Evolutionary conservation across 2,113 vertebrate species (phyloP), one percentile per base, ranked within the genome.

Genomic region (Aepyceros melampus): DNA sequence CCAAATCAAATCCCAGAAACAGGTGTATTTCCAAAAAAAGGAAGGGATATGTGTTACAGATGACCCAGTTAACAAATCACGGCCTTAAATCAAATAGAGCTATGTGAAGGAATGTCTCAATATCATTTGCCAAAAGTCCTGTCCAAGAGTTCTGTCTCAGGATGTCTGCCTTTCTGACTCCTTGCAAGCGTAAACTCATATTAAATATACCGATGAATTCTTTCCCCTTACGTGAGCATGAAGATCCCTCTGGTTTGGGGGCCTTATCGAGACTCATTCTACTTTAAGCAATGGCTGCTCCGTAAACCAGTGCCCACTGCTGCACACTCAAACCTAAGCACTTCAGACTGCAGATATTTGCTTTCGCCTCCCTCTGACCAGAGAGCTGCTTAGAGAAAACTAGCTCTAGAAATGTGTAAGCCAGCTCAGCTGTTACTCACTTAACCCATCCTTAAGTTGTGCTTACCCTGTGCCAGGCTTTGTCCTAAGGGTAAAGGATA

Each of bases 1-100:
- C 97, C 97, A 97, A 98, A 97, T 87, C 95, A 96, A 98, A 98
- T 97, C 89, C 88, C 76, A 98, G 97, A 97, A 97, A 97, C 97
- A 98, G 98, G 97, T 98, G 93, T 98, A 98, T 98, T 94, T 97
- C 95, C 97, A 91, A 95, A 98, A 97, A 98, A 97, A 95, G 96
- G 96, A 98, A 94, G 71, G 74, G 86, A 74, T 96, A 36, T 97
- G 93, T 97, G 88, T 91, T 97, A 58, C 86, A 94, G 47, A 95
- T 98, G 97, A 98, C 97, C 97, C 93, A 98, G 91, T 98, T 98
- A 98, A 90, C 98, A 95, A 97, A 95, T 96, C 89, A 51, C 29
- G 91, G 96, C 92, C 94, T 97, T 95, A 88, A 82, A 97, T 93
- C 92, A 96, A 95, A 85, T 86, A 56, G 87, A 62, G 62, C 31